Evolutionary conservation across 37 sponge, comb jelly and placozoan species (phyloP), one percentile per base, ranked within the genome.

Genomic region (Corticium candelabrum): DNA sequence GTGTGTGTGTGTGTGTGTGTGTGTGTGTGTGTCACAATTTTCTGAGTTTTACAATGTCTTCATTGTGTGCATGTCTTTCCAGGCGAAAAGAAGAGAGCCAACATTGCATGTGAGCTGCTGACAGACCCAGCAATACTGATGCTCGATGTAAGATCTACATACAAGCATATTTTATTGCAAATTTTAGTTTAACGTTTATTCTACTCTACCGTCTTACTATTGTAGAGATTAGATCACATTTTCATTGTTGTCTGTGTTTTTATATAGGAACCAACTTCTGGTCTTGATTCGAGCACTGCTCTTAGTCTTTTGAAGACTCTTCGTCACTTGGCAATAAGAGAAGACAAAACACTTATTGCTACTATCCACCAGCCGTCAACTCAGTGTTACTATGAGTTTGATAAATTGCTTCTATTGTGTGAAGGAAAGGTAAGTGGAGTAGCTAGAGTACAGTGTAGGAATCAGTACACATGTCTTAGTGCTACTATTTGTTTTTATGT

Each of bases 291-390:
- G 41, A 89, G 82, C 78, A 56, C 72, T 43, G 93, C 93, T n/a
- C 74, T 78, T 37, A 67, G 68, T 36, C 82, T 92, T 76, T 41
- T 92, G 68, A 34, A 79, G 67, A 71, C 39, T 7, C 74, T 92
- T 34, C 69, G 56, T 39, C 34, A 68, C 2, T 79, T 92, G 82
- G 90, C 87, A 40, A 57, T 32, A 39, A 43, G 68, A 0, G 69
- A 85, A 41, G 79, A 81, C 69, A 86, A 78, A 68, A 83, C 83
- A 1, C 50, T 89, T 31, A 68, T 92, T 41, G 77, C 85, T 5
- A 85, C 87, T 40, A 86, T 92, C 37, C 93, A 92, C 79, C 93
- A 92, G 77, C 93, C 93, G 32, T 86, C 87, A 39, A 87, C 87
- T 27, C 87, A 92, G 80, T 76, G 87, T 62, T 92, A 79, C 74